A percentile compares a stretch with the other conserved stretches of the same genome.
Evolutionary conservation across 2,888 invertebrate species (phyloP).

Genomic region (Drosophila maculinotata): DNA sequence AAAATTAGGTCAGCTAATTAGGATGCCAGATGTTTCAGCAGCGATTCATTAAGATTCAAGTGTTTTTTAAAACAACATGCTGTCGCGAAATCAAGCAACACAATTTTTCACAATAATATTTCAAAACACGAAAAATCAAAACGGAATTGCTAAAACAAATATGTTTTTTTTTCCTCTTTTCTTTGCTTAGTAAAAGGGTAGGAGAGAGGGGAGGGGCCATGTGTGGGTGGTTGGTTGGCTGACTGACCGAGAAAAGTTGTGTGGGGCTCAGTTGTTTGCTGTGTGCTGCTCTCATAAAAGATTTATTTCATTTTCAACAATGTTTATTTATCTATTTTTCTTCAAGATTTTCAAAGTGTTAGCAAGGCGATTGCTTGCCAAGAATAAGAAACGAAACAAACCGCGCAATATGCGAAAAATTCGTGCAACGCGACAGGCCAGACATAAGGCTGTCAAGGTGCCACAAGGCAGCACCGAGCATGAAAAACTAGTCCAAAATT

Average conservation of each 20-base stretch:
- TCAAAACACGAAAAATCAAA: slow-evolving; percentile 21
- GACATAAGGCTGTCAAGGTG: slow-evolving; percentile 68
- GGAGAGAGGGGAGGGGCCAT: too few relatives aligned
- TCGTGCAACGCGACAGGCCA: slow-evolving; percentile 35
- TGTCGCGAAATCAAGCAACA: slow-evolving; percentile 38
- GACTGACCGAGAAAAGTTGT: slow-evolving; percentile 43
- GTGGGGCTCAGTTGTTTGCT: neutral
- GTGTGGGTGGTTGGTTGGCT: slow-evolving; percentile 42
- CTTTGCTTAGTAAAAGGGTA: slow-evolving; percentile 1
- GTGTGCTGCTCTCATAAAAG: slow-evolving; percentile 48
- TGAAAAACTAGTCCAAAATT: slow-evolving; percentile 51
- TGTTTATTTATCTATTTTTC: slow-evolving; percentile 78
- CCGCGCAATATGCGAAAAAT: slow-evolving; percentile 67
- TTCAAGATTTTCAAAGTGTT: slow-evolving; percentile 57
- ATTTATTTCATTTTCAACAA: slow-evolving; percentile 66
- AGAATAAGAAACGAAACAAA: slow-evolving; percentile 58
- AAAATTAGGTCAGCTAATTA: slow-evolving; percentile 56
- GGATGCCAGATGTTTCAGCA: slow-evolving; percentile 33
- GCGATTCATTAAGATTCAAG: slow-evolving; percentile 26
- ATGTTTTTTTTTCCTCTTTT: slow-evolving; percentile 28
- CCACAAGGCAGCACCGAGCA: neutral
- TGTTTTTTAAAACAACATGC: slow-evolving; percentile 43
- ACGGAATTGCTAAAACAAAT: slow-evolving; percentile 51
- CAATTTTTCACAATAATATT: slow-evolving; percentile 46
- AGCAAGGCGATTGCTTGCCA: slow-evolving; percentile 64